phyloP scores from a whole-genome alignment of 2,113 vertebrate genomes.

The Nettapus auritus region DNA sequence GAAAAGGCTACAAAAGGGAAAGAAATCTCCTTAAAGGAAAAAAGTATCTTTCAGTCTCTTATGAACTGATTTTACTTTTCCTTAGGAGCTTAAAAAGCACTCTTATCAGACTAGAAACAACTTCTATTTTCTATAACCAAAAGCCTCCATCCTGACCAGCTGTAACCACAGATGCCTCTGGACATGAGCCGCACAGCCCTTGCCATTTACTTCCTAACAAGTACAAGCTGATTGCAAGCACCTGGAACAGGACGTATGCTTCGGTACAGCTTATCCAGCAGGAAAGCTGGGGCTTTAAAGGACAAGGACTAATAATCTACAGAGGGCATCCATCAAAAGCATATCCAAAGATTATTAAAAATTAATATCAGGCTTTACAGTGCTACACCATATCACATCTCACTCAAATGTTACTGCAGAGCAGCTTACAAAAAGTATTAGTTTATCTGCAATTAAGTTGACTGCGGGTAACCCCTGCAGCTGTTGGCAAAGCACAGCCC shows the following conservation, averaged over 20 bases:
- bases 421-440: background rate
- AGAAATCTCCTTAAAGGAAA: background rate
- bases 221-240: background rate
- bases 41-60: background rate
- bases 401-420: too few relatives aligned
- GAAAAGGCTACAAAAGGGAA: background rate
- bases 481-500: too few relatives aligned
- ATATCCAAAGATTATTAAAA: background rate
- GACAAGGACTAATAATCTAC: background rate
- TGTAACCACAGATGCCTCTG: background rate
- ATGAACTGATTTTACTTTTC: background rate
- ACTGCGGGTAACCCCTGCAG: background rate
- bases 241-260: background rate
- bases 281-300: background rate
- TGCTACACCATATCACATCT: background rate
- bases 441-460: background rate
- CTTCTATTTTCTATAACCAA: background rate
- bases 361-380: background rate
- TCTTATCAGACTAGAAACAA: background rate
- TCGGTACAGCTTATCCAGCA: background rate
- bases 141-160: background rate
- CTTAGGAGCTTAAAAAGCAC: background rate
- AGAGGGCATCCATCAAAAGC: background rate
- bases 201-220: background rate
- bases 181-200: background rate